A percentile compares a stretch with the other conserved stretches of the same genome.
Evolutionary conservation across 1,140 invertebrate genomes (phyloP).

Genomic region (Lamellibrachia luymesi): DNA sequence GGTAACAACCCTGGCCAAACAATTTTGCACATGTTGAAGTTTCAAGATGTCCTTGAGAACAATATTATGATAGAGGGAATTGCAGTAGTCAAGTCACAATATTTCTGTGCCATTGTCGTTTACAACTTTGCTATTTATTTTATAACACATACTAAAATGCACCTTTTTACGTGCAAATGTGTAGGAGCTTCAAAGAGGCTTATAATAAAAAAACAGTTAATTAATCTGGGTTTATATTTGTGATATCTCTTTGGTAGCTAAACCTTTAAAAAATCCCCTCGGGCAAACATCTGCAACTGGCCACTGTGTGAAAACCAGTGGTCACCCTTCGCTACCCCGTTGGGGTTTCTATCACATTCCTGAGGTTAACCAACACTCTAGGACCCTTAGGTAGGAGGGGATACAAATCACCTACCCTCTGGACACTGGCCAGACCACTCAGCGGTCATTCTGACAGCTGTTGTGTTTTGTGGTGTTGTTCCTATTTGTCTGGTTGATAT

Average conservation of each 20-base stretch:
- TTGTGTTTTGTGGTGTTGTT: neutral
- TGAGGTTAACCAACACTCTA: neutral
- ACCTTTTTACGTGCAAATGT: neutral
- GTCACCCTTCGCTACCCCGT: neutral
- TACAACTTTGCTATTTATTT: neutral
- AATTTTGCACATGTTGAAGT: too few relatives aligned
- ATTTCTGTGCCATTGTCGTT: neutral
- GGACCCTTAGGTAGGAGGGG: neutral
- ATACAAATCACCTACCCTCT: neutral
- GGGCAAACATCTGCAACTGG: neutral
- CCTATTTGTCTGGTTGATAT: neutral
- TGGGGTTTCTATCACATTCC: constrained; percentile 4
- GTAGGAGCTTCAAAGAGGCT: neutral
- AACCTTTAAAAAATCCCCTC: neutral
- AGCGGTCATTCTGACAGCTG: neutral
- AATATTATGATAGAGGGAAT: too few relatives aligned
- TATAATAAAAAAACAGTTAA: neutral
- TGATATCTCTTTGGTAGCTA: too few relatives aligned
- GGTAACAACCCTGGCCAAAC: too few relatives aligned
- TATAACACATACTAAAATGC: neutral
- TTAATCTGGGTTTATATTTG: neutral
- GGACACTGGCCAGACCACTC: neutral
- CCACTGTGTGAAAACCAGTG: neutral
- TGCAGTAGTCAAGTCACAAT: neutral
- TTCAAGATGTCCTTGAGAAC: too few relatives aligned